phyloP scores from a whole-genome alignment of 2,113 vertebrate species.

The Diphyllodes magnificus region DNA sequence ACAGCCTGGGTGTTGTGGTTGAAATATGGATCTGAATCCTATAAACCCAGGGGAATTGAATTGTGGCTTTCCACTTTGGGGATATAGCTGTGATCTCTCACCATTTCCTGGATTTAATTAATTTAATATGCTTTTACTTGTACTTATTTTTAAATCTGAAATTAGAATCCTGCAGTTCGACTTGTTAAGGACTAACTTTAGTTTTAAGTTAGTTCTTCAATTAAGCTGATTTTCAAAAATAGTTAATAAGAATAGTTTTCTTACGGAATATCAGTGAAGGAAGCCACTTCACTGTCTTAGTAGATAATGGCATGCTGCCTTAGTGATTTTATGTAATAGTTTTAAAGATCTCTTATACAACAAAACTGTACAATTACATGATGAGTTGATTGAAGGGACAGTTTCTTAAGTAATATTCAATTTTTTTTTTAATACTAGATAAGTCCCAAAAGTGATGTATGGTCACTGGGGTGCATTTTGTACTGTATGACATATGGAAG shows the following conservation, averaged over 20 bases:
- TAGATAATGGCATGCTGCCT: neutral
- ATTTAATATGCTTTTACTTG: neutral
- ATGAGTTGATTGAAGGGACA: neutral
- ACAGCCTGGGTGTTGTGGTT: neutral
- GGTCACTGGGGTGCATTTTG: constrained; percentile 96
- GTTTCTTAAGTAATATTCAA: neutral
- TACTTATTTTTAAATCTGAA: neutral
- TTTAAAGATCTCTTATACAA: neutral
- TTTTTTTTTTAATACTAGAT: constrained; percentile 72
- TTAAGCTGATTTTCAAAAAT: neutral
- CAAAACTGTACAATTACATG: neutral
- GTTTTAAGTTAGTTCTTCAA: neutral
- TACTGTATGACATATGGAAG: constrained; percentile 96
- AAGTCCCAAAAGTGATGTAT: constrained; percentile 94
- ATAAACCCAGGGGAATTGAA: neutral
- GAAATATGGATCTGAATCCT: neutral
- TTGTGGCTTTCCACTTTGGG: neutral
- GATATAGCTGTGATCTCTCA: neutral
- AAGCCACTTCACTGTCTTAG: neutral
- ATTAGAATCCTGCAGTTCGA: neutral
- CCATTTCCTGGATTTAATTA: neutral
- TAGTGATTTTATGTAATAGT: neutral
- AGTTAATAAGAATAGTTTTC: neutral
- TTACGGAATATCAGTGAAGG: neutral
- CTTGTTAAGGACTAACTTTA: neutral